Evolutionary conservation across 2,797 vertebrate genomes (phyloP).

Genomic region (Clarias fuscus): DNA sequence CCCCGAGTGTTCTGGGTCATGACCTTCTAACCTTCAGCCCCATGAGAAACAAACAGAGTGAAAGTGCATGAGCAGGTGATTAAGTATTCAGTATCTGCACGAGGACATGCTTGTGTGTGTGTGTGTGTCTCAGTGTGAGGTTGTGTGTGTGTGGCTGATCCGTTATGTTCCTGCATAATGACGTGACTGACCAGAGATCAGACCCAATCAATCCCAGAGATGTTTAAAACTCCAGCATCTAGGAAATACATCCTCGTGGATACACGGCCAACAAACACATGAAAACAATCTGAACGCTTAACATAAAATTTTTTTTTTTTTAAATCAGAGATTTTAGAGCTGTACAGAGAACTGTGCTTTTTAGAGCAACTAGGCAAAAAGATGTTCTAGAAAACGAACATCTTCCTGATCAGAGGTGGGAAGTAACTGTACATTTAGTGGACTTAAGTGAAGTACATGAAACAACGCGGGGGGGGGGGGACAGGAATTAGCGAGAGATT

Average conservation of each 20-base stretch:
- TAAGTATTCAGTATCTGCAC: conserved; percentile 25
- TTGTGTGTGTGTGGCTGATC: conserved; percentile 20
- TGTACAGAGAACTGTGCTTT: neutral
- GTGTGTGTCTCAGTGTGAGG: neutral
- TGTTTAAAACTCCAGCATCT: conserved; percentile 4
- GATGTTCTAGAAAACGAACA: neutral
- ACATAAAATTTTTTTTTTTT: too few relatives aligned
- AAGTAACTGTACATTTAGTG: too few relatives aligned
- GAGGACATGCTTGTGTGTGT: neutral
- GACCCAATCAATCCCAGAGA: neutral
- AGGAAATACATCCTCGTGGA: neutral
- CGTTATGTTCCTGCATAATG: conserved; percentile 43
- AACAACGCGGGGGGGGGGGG: too few relatives aligned
- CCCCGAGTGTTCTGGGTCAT: conserved; percentile 33
- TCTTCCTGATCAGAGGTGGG: too few relatives aligned
- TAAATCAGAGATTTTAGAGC: neutral
- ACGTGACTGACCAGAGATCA: conserved; percentile 62
- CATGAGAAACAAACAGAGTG: conserved; percentile 19
- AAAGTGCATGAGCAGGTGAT: conserved; percentile 38
- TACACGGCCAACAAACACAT: neutral
- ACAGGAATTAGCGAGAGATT: too few relatives aligned
- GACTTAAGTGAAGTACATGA: too few relatives aligned
- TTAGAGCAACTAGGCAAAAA: neutral
- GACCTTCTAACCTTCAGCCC: conserved; percentile 56
- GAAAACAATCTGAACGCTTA: neutral